phyloP scores from a whole-genome alignment of 2,113 vertebrate species.

The Dipodomys merriami region DNA sequence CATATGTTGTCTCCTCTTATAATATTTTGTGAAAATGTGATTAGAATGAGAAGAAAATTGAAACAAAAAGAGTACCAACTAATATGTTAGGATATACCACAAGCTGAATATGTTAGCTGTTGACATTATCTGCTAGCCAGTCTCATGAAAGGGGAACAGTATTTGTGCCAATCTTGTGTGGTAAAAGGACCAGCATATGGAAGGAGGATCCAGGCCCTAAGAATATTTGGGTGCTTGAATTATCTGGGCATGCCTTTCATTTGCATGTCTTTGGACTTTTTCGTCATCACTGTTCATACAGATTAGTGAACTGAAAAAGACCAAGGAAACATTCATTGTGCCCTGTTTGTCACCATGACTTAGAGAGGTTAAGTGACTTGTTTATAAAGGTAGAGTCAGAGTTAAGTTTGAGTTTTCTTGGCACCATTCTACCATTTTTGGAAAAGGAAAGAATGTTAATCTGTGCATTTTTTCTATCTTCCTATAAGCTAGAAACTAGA shows the following conservation, averaged over 20 bases:
- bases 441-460: background rate
- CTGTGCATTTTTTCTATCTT: background rate
- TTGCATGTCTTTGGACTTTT: background rate
- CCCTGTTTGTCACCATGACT: background rate
- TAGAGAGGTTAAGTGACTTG: background rate
- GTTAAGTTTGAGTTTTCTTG: background rate
- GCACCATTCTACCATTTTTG: background rate
- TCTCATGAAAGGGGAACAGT: background rate
- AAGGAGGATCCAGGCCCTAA: background rate
- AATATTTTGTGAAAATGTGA: background rate
- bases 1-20: background rate
- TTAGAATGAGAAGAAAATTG: background rate
- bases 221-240: background rate
- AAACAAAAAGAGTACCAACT: background rate
- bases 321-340: background rate
- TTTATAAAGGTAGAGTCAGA: background rate
- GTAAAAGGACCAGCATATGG: background rate
- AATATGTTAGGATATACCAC: background rate
- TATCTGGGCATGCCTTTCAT: background rate
- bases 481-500: background rate
- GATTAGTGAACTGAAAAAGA: background rate
- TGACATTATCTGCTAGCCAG: too few species aligned
- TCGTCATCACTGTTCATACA: background rate
- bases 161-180: background rate
- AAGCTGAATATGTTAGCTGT: background rate